phyloP scores from a whole-genome alignment of 2,113 vertebrate species.

The Ursus arctos region DNA sequence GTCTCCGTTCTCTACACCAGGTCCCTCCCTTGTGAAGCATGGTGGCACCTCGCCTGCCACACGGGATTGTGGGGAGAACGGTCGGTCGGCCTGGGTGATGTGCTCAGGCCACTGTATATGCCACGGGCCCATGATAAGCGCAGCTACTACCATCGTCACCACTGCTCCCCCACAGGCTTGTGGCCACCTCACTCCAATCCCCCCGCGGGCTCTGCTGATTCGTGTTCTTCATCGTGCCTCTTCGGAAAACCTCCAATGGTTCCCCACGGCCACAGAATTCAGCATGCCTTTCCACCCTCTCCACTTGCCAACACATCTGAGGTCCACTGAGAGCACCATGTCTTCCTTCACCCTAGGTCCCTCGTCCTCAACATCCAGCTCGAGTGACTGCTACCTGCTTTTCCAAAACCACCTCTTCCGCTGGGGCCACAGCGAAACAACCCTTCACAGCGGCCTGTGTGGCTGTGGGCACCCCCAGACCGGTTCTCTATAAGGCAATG shows the following conservation, averaged over 20 bases:
- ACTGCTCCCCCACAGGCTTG: no score
- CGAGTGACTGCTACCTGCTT: background rate
- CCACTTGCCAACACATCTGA: background rate
- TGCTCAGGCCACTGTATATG: fast-evolving
- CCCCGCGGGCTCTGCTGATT: no score
- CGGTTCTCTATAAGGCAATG: background rate
- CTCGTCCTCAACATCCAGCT: background rate
- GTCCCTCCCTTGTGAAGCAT: background rate
- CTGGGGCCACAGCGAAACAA: fast-evolving
- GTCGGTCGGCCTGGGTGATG: fast-evolving
- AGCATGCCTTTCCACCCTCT: background rate
- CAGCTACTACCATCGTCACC: background rate
- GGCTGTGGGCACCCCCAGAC: background rate
- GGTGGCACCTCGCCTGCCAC: background rate
- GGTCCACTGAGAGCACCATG: background rate
- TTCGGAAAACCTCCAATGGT: fast-evolving
- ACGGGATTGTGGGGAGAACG: fast-evolving
- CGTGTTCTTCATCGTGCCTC: background rate
- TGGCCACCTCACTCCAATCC: no score
- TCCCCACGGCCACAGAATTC: background rate
- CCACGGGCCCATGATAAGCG: background rate
- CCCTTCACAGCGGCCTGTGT: background rate
- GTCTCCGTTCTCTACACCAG: background rate
- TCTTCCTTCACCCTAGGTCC: background rate
- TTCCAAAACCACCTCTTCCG: background rate